Conservation (phyloP, 2,888 invertebrate genomes). For the Balanococcus diminutus region DNA sequence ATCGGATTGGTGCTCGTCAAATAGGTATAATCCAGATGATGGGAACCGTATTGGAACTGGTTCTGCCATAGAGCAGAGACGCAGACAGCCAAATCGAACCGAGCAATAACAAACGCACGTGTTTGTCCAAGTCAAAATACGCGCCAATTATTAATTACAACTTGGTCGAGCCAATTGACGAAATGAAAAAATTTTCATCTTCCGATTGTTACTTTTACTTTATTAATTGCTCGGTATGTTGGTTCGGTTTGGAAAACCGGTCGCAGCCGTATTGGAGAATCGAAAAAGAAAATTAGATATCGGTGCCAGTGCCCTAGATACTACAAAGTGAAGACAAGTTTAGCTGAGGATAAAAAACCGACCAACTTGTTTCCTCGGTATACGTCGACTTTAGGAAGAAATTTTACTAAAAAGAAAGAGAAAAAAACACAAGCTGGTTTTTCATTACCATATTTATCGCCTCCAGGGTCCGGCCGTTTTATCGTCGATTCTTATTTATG, state of each 20-base stretch:
- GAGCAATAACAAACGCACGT: neutral
- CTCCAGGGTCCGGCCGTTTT: constrained; percentile 2
- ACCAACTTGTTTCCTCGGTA: constrained; percentile 16
- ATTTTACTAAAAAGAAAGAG: constrained; percentile 15
- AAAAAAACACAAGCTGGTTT: neutral
- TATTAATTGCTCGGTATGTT: constrained; percentile 10
- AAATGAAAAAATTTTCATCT: neutral
- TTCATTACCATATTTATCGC: constrained; percentile 42
- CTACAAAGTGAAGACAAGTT: constrained; percentile 40
- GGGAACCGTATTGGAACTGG: neutral
- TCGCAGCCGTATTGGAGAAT: neutral
- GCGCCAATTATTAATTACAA: neutral
- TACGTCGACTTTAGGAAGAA: constrained; percentile 24
- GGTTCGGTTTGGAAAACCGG: neutral
- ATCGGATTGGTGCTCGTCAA: neutral
- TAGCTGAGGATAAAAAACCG: constrained; percentile 22
- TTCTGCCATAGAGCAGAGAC: neutral
- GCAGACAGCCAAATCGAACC: neutral
- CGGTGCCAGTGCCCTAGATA: constrained; percentile 37
- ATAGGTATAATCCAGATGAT: neutral
- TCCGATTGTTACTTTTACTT: constrained; percentile 38
- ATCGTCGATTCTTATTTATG: constrained; percentile 21
- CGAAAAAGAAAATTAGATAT: constrained; percentile 35
- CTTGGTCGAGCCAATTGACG: neutral
- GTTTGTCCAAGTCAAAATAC: neutral